phyloP scores from a whole-genome alignment of 2,797 vertebrate genomes.

The Amazona ochrocephala region DNA sequence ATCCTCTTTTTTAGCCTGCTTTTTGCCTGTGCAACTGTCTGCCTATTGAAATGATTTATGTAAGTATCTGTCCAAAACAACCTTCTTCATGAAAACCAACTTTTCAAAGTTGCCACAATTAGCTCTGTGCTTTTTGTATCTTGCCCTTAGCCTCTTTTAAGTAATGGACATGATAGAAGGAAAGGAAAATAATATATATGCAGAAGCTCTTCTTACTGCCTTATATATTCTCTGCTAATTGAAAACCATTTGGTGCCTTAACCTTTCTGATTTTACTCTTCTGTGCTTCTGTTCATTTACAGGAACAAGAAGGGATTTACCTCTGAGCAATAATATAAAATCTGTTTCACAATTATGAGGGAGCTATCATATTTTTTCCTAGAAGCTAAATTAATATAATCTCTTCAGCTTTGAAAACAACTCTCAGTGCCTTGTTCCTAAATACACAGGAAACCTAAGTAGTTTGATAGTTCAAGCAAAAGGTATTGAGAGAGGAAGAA shows the following conservation, averaged over 20 bases:
- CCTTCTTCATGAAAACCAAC: neutral
- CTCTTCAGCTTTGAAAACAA: conserved; percentile 12
- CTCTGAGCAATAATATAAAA: conserved; percentile 38
- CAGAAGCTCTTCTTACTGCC: neutral
- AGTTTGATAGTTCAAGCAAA: neutral
- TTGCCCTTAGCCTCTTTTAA: neutral
- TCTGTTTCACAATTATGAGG: conserved; percentile 8
- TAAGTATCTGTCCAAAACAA: neutral
- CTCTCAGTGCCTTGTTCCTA: neutral
- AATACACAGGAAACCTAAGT: neutral
- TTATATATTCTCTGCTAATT: conserved; percentile 17
- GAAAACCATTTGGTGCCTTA: conserved; percentile 11
- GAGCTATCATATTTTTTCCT: conserved; percentile 13
- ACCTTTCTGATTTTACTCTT: conserved; percentile 16
- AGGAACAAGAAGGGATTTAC: conserved; percentile 12
- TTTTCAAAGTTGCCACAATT: neutral
- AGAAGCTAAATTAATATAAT: conserved; percentile 30
- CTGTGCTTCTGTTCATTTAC: conserved; percentile 9
- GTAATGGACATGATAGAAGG: neutral
- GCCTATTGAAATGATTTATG: neutral
- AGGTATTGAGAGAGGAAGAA: neutral
- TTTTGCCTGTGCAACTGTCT: neutral
- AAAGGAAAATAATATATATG: neutral
- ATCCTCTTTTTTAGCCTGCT: neutral
- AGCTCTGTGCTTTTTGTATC: neutral